phyloP scores from a whole-genome alignment of 2,797 vertebrate genomes.

The Lemur catta region DNA sequence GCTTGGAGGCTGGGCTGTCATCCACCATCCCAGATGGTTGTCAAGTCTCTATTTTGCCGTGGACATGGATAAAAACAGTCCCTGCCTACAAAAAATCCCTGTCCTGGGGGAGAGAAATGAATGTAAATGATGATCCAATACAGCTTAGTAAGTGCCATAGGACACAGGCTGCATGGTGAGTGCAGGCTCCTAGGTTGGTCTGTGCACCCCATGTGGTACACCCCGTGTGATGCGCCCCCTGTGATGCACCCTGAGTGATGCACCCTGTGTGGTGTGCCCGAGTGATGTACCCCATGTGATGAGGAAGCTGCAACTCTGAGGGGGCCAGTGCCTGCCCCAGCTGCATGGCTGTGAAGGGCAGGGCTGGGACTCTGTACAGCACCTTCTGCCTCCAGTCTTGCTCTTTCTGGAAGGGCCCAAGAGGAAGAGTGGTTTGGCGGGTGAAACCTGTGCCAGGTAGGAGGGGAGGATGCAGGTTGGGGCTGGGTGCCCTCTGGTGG shows the following conservation, averaged over 20 bases:
- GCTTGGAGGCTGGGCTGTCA: neutral
- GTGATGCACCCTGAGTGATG: no score
- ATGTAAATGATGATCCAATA: neutral
- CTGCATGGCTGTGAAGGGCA: neutral
- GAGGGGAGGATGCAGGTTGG: neutral
- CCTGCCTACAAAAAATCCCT: neutral
- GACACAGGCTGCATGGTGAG: neutral
- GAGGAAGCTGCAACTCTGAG: neutral
- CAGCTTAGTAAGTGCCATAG: neutral
- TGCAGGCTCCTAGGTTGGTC: neutral
- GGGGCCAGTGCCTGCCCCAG: neutral
- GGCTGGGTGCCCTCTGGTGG: neutral
- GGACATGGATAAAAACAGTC: neutral
- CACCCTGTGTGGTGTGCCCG: no score
- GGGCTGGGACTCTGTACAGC: rapidly evolving
- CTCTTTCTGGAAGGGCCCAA: neutral
- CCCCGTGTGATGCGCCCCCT: no score
- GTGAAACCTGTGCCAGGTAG: neutral
- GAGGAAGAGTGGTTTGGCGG: neutral
- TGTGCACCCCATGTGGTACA: neutral
- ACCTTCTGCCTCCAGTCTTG: neutral
- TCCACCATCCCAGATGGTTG: neutral
- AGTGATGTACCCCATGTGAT: neutral
- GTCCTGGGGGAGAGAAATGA: neutral
- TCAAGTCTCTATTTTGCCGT: neutral